Evolutionary conservation across 2,888 invertebrate species (phyloP).

Genomic region (Ditula angustiorana): DNA sequence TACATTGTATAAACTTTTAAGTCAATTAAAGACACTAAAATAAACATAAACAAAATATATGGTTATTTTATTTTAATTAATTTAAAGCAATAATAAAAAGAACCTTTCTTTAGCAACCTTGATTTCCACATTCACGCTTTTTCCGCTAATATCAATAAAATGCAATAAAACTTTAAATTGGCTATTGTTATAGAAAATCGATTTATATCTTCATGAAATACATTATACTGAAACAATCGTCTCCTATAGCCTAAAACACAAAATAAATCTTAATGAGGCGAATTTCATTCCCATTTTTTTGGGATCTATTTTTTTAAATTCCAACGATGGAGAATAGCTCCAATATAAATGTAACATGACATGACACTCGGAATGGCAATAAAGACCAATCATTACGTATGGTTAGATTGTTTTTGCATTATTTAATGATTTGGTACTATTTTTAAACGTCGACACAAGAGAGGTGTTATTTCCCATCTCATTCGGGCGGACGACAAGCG

Average conservation of each 20-base stretch:
- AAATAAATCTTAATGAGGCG: background rate
- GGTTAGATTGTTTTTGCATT: background rate
- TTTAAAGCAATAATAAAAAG: background rate
- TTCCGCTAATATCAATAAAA: background rate
- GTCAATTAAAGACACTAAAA: background rate
- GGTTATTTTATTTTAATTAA: background rate
- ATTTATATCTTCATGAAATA: background rate
- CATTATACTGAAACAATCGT: background rate
- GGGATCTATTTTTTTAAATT: background rate
- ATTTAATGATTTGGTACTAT: background rate
- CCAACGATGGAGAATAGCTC: background rate
- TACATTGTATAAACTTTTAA: slow-evolving; percentile 7
- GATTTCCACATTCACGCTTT: background rate
- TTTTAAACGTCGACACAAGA: too few relatives aligned
- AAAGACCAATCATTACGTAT: background rate
- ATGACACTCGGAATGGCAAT: background rate
- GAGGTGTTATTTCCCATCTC: too few relatives aligned
- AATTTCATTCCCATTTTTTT: too few relatives aligned
- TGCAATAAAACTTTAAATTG: background rate
- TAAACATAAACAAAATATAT: background rate
- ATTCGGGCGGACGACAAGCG: too few relatives aligned
- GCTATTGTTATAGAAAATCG: background rate
- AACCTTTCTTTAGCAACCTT: slow-evolving; percentile 1
- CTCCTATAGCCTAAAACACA: background rate
- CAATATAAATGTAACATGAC: background rate